phyloP scores from a whole-genome alignment of 2,797 vertebrate genomes.

The Eulemur rubriventer region DNA sequence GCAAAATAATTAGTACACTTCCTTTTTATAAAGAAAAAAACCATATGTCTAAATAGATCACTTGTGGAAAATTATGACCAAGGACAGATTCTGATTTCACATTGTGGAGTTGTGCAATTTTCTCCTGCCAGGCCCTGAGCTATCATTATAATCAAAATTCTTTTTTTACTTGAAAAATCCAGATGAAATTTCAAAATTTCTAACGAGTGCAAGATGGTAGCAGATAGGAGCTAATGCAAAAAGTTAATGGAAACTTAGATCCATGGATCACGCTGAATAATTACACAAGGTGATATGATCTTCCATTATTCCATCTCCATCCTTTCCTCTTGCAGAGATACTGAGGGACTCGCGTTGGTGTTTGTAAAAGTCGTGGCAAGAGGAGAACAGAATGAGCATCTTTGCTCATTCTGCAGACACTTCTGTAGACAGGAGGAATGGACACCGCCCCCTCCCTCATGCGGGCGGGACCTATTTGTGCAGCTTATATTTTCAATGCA shows the following conservation, averaged over 20 bases:
- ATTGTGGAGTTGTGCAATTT: conserved; percentile 44
- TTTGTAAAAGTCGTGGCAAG: background rate
- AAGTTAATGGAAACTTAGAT: conserved; percentile 71
- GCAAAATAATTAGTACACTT: conserved; percentile 22
- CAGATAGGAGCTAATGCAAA: conserved; percentile 71
- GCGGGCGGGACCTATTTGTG: too few relatives aligned
- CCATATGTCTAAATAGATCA: background rate
- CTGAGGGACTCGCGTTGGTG: background rate
- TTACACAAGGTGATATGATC: conserved; percentile 65
- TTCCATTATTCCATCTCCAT: background rate
- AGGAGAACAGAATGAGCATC: background rate
- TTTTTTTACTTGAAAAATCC: conserved; percentile 78
- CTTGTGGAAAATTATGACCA: conserved; percentile 44
- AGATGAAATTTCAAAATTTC: conserved; percentile 59
- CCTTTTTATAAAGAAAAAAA: background rate
- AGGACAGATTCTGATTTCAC: conserved; percentile 53
- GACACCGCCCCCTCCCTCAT: fast-evolving
- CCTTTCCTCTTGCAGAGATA: background rate
- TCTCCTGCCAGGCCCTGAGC: conserved; percentile 55
- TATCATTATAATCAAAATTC: conserved; percentile 82
- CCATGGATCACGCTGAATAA: conserved; percentile 68
- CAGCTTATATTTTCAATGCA: background rate
- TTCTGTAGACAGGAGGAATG: background rate
- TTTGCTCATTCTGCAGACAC: too few relatives aligned
- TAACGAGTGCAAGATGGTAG: conserved; percentile 61